Percentiles rank a stretch among this genome's conserved stretches.
Evolutionary conservation across 2,888 invertebrate species (phyloP).

Genomic region (Siphonodentalium dalli): DNA sequence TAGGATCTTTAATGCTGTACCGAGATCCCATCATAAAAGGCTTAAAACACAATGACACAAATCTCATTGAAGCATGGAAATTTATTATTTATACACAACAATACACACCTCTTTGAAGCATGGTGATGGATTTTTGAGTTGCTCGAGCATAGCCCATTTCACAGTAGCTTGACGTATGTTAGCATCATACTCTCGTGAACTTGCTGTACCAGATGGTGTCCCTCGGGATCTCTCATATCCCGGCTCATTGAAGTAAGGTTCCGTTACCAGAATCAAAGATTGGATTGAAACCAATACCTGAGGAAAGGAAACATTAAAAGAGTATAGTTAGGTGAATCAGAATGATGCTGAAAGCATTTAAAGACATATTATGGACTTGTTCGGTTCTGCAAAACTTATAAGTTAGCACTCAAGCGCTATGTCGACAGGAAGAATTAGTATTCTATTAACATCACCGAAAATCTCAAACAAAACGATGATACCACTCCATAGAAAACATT

Average conservation of each 20-base stretch:
- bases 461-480: no score
- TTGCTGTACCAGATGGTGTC: conserved; percentile 77
- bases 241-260: conserved; percentile 67
- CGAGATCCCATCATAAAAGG: no score
- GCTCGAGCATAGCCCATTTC: conserved; percentile 96
- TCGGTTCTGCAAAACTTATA: no score
- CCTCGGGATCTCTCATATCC: conserved; percentile 66
- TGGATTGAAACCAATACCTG: conserved; percentile 67
- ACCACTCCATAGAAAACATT: no score
- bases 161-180: conserved; percentile 94
- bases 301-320: conserved; percentile 12
- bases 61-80: no score
- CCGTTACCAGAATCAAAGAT: conserved; percentile 65
- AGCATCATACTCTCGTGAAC: conserved; percentile 91
- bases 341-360: no score
- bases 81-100: background rate
- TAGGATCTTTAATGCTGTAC: no score
- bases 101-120: conserved; percentile 72
- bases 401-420: no score
- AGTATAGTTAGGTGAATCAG: background rate
- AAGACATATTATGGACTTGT: no score
- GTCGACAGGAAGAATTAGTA: no score
- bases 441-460: no score
- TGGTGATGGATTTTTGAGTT: conserved; percentile 85
- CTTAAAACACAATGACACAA: no score